Base-by-base conservation (phyloP, 2,888 invertebrate species). In the Cyaniris semiargus region DNA sequence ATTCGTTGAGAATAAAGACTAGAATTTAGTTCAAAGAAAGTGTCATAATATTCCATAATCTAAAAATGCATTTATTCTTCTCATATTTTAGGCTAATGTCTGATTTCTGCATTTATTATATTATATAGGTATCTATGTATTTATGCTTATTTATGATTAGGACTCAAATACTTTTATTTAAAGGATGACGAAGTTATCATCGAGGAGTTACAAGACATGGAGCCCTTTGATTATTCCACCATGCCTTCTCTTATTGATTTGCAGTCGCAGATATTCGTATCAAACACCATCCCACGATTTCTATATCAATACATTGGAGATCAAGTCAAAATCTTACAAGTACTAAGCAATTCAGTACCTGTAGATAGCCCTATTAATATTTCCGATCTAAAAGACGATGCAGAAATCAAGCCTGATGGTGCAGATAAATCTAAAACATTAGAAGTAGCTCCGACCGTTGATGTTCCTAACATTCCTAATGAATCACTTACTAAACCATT, bases 151-250 rank as follows among this genome's bases (percentile, higher is more conserved):
- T 82, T 87, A 87, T 88, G 88, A 90, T 90, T 82, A 90, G 91
- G 89, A 92, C 90, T 88, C 88, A 90, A 88, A 86, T 83, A 85
- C 87, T 90, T 93, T 90, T 92, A 93, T 93, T 94, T 94, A 90
- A 94, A 94, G 94, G 94, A 88, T 85, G 89, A 87, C 86, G 92
- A 92, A 90, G 91, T 93, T 81, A 90, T 91, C 91, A 91, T 92
- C 91, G 94, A 94, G 88, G 94, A 94, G 88, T 87, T 92, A 83
- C 90, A 87, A 81, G 93, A 93, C 87, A 90, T 91, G 88, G 92
- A 93, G 88, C 85, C 82, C 85, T 86, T 89, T 87, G 89, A 90
- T 86, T 92, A 89, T 90, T 84, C 90, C 82, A 91, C 89, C 88
- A 93, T 94, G 90, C 92, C 93, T 83, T 88, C 90, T 82, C 89